These are phyloP conservation scores for Cabera pusaria DNA, from an alignment of 2,888 invertebrate species.

Conservation along the genomic window DNA sequence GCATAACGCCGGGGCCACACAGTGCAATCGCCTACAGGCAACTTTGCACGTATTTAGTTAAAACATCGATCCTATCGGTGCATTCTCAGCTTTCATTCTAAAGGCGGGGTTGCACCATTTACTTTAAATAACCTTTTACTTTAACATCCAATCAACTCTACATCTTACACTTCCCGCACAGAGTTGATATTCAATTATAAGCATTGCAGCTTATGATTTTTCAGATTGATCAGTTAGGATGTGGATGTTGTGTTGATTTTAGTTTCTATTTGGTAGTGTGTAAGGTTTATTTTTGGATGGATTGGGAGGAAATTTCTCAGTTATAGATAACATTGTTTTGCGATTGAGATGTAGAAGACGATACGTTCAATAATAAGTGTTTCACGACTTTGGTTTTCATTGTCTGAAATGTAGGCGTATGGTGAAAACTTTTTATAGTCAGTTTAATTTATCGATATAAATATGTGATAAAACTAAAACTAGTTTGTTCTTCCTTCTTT, in stretches of 20 bases:
- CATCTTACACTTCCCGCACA: conserved; percentile 37
- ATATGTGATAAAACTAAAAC: too few relatives aligned
- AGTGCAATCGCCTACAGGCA: conserved; percentile 25
- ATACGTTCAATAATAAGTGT: conserved; percentile 60
- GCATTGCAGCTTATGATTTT: conserved; percentile 31
- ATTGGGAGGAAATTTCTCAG: conserved; percentile 27
- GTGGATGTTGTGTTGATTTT: conserved; percentile 30
- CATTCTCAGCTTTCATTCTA: conserved; percentile 53
- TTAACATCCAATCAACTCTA: conserved; percentile 32
- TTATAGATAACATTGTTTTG: conserved; percentile 66
- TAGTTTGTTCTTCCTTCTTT: too few relatives aligned
- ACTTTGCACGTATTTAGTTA: conserved; percentile 64
- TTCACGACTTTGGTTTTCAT: conserved; percentile 44
- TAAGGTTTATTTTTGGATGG: conserved; percentile 40
- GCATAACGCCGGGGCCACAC: conserved; percentile 11
- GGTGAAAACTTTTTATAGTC: too few relatives aligned
- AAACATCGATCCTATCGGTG: conserved; percentile 44
- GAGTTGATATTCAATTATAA: conserved; percentile 36
- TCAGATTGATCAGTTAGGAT: conserved; percentile 26
- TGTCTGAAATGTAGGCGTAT: too few relatives aligned
- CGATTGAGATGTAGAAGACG: conserved; percentile 72
- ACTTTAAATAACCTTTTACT: conserved; percentile 50
- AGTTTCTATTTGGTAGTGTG: conserved; percentile 14
- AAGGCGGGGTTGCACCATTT: conserved; percentile 61
- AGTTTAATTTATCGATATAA: too few relatives aligned